Percentiles rank a stretch among this genome's conserved stretches.
Evolutionary conservation across 2,797 vertebrate genomes (phyloP).

Genomic region (Aphelocoma californica): DNA sequence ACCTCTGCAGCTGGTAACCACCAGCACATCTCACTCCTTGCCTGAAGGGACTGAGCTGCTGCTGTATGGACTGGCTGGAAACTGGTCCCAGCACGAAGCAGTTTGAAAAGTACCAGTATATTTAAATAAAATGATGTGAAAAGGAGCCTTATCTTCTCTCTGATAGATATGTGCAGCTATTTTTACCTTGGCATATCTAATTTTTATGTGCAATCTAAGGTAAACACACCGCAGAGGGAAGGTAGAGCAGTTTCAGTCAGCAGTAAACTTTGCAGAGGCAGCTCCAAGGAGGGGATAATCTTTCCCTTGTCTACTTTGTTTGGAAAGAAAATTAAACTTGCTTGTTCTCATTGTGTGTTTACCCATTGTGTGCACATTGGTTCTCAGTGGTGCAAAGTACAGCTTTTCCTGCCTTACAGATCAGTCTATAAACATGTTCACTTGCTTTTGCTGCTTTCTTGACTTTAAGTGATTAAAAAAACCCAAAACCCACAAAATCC

Average conservation of each 20-base stretch:
- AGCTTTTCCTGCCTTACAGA: background rate
- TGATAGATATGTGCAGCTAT: background rate
- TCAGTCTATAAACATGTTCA: background rate
- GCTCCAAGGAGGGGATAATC: constrained; percentile 7
- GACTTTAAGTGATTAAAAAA: background rate
- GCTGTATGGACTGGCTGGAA: background rate
- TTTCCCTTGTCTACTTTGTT: constrained; percentile 23
- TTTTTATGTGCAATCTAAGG: constrained; percentile 5
- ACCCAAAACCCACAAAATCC: background rate
- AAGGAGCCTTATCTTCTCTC: background rate
- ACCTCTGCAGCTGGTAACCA: background rate
- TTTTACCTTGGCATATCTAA: background rate
- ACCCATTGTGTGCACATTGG: background rate
- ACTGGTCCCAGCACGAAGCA: background rate
- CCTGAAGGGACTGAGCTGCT: background rate
- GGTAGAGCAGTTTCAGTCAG: background rate
- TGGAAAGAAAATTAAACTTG: constrained; percentile 4
- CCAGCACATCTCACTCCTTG: background rate
- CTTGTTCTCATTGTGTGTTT: constrained; percentile 6
- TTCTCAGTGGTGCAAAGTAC: constrained; percentile 4
- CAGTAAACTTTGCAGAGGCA: background rate
- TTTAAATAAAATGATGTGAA: background rate
- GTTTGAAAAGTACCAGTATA: background rate
- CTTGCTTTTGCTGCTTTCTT: background rate
- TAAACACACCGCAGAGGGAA: background rate